Conservation (phyloP, 2,113 vertebrate genomes). For the Etia nguti region DNA sequence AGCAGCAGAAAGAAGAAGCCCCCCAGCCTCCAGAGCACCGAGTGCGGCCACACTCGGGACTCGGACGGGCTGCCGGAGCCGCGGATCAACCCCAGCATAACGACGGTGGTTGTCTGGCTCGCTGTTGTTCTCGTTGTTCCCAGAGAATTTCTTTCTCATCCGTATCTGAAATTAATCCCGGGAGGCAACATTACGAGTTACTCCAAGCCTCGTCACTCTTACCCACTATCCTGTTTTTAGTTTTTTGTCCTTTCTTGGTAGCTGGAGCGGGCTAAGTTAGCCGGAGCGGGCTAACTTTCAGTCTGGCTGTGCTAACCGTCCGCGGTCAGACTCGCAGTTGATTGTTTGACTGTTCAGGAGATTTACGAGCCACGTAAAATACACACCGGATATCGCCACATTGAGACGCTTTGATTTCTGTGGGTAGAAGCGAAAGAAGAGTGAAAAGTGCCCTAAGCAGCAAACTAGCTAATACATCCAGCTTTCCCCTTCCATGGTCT, state of each 20-base stretch:
- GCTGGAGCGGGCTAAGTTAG: constrained; percentile 55
- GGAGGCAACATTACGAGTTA: constrained; percentile 67
- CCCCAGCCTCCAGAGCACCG: constrained; percentile 60
- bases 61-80: constrained; percentile 50
- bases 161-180: constrained; percentile 67
- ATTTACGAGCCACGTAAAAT: neutral
- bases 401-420: neutral
- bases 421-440: neutral
- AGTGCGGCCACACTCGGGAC: constrained; percentile 56
- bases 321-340: neutral
- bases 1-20: constrained; percentile 70
- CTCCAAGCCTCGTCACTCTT: neutral
- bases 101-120: constrained; percentile 48
- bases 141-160: constrained; percentile 56
- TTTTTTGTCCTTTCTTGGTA: constrained; percentile 18
- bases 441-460: neutral
- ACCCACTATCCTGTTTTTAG: neutral
- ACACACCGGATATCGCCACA: neutral
- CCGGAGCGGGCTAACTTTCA: constrained; percentile 59
- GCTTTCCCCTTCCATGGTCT: constrained; percentile 58
- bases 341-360: neutral
- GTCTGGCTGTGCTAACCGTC: constrained; percentile 50
- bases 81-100: constrained; percentile 61
- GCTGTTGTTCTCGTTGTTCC: constrained; percentile 26
- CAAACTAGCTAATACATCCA: constrained; percentile 28